Conservation (phyloP, 1,140 invertebrate species). For the Drosophila ficusphila region DNA sequence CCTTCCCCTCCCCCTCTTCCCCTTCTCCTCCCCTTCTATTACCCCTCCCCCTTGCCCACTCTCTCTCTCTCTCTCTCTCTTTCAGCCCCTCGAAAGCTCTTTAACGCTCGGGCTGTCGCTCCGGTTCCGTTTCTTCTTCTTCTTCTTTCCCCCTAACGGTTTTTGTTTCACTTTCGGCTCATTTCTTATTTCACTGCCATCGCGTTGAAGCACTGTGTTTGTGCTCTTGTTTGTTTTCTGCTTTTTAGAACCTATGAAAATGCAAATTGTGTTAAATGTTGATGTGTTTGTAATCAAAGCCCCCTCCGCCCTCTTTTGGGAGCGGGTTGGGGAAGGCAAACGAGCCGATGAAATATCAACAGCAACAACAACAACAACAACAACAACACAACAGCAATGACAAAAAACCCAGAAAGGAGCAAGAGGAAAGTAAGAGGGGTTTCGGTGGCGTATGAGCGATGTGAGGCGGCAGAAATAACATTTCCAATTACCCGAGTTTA, state of each 20-base stretch:
- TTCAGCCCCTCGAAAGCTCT: neutral
- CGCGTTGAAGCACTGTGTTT: slow-evolving; percentile 1
- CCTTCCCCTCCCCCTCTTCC: neutral
- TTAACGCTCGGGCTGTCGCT: neutral
- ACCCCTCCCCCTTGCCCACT: neutral
- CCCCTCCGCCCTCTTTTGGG: neutral
- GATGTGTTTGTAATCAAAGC: slow-evolving; percentile 61
- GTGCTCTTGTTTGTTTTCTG: slow-evolving; percentile 31
- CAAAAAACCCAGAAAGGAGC: too few relatives aligned
- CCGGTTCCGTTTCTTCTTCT: neutral
- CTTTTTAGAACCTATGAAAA: slow-evolving; percentile 63
- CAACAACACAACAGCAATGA: too few relatives aligned
- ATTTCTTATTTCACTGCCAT: slow-evolving; percentile 30
- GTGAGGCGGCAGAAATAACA: slow-evolving; percentile 18
- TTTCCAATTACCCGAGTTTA: slow-evolving; percentile 49
- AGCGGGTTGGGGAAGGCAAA: neutral
- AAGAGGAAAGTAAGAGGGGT: too few relatives aligned
- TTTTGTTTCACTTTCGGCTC: slow-evolving; percentile 55
- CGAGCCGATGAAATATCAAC: slow-evolving; percentile 21
- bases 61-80: too few relatives aligned
- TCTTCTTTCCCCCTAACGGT: slow-evolving; percentile 2
- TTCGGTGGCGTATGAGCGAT: neutral
- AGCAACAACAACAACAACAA: too few relatives aligned
- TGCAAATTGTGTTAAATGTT: slow-evolving; percentile 71
- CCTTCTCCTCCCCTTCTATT: too few relatives aligned